phyloP scores from a whole-genome alignment of 2,113 vertebrate species.

The Alces alces region DNA sequence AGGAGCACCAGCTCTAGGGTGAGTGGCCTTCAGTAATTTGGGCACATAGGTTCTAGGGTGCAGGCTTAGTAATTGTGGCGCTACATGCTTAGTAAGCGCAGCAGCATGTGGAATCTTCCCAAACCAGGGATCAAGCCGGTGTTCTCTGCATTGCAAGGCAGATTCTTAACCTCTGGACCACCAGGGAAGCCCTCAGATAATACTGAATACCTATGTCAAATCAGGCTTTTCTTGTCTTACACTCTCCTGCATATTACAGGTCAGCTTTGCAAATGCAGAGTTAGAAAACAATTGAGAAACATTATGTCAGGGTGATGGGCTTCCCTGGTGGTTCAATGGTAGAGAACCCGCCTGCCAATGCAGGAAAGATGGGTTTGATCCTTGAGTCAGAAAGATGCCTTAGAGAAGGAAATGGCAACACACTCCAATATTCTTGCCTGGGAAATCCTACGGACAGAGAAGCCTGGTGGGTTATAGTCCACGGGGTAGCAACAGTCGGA shows the following conservation, averaged over 20 bases:
- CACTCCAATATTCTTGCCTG: background rate
- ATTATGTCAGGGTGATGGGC: background rate
- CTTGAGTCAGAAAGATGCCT: background rate
- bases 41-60: background rate
- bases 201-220: background rate
- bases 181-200: background rate
- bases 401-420: background rate
- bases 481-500: background rate
- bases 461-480: background rate
- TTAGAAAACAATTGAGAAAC: background rate
- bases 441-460: background rate
- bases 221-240: background rate
- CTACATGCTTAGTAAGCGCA: background rate
- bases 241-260: background rate
- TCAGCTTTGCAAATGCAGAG: background rate
- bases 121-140: background rate
- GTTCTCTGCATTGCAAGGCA: background rate
- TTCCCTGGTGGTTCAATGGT: background rate
- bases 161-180: background rate
- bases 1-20: accelerated
- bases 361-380: background rate
- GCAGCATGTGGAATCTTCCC: background rate
- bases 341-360: background rate
- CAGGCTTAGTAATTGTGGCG: background rate
- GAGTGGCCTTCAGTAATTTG: background rate